Percentiles rank a stretch among this genome's conserved stretches.
Conservation (phyloP, 1,140 invertebrate species). For the Cydia strobilella region DNA sequence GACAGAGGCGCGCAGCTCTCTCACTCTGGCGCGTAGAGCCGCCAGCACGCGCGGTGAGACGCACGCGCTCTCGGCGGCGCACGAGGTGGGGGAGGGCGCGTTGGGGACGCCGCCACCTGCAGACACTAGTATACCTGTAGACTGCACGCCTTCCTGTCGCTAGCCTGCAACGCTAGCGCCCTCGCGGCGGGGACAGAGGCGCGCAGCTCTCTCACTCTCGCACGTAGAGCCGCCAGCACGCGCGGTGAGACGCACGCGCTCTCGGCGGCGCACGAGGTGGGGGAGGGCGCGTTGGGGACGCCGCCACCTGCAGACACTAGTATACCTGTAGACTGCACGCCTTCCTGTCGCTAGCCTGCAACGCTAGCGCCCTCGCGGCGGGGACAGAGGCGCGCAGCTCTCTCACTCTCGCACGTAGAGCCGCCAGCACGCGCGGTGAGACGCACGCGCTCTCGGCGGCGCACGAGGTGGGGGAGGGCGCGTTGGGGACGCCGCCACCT, state of each 20-base stretch:
- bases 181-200: slow-evolving; percentile 89
- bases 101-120: too few relatives aligned
- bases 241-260: slow-evolving; percentile 78
- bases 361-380: too few relatives aligned
- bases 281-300: too few relatives aligned
- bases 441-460: too few relatives aligned
- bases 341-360: neutral
- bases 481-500: too few relatives aligned
- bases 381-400: too few relatives aligned
- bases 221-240: slow-evolving; percentile 90
- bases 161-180: slow-evolving; percentile 70
- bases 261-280: slow-evolving; percentile 29
- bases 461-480: too few relatives aligned
- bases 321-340: neutral
- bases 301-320: too few relatives aligned
- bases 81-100: slow-evolving; percentile 81
- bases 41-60: slow-evolving; percentile 84
- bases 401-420: too few relatives aligned
- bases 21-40: slow-evolving; percentile 92
- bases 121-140: too few relatives aligned
- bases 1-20: slow-evolving; percentile 89
- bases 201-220: slow-evolving; percentile 91
- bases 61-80: slow-evolving; percentile 79
- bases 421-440: too few relatives aligned
- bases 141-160: slow-evolving; percentile 81